A percentile compares a stretch with the other conserved stretches of the same genome.
Conservation (phyloP, 1,140 invertebrate genomes). For the Drosophila seguyi region DNA sequence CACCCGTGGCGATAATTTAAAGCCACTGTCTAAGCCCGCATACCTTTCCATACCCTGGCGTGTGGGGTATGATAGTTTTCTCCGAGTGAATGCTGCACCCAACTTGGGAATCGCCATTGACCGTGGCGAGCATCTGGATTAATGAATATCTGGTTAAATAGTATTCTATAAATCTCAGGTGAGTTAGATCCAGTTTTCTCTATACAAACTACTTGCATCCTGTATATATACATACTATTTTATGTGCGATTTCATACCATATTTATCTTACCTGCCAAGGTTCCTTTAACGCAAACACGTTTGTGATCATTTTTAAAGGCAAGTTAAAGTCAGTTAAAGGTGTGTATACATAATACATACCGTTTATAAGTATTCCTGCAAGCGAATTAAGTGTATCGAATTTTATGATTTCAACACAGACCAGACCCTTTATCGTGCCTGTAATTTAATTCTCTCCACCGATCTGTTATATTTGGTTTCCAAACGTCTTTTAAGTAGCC, state of each 20-base stretch:
- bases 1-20: constrained; percentile 64
- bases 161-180: background rate
- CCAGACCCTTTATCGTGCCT: constrained; percentile 35
- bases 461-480: constrained; percentile 27
- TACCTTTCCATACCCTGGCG: constrained; percentile 48
- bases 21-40: constrained; percentile 52
- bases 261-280: constrained; percentile 1
- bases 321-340: constrained; percentile 12
- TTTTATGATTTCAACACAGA: constrained; percentile 47
- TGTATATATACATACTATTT: constrained; percentile 3
- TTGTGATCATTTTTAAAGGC: constrained; percentile 1
- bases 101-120: background rate
- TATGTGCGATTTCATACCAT: constrained; percentile 6
- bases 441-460: constrained; percentile 31
- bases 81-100: constrained; percentile 23
- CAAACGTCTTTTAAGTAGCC: constrained; percentile 2
- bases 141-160: background rate
- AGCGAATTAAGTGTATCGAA: constrained; percentile 47
- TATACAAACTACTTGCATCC: constrained; percentile 8
- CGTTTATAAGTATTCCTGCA: constrained; percentile 15
- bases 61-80: constrained; percentile 31
- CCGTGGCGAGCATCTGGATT: constrained; percentile 10
- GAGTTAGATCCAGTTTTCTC: background rate
- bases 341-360: background rate
- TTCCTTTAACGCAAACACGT: constrained; percentile 3